Percentiles rank a stretch among this genome's conserved stretches.
phyloP scores from a whole-genome alignment of 2,888 invertebrate species.

The Leucophenga montana region DNA sequence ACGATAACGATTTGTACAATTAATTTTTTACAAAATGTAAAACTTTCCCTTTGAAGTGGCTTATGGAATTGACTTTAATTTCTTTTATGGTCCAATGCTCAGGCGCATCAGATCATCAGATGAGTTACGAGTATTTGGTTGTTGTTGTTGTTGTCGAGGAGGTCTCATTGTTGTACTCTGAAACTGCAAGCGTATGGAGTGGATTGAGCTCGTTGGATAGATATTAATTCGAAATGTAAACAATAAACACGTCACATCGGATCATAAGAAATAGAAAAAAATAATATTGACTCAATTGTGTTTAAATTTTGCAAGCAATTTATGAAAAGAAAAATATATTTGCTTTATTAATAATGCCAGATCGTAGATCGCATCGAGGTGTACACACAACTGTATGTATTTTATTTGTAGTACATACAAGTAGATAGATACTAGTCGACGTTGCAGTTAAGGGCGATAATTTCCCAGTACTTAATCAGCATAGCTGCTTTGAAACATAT shows the following conservation, averaged over 20 bases:
- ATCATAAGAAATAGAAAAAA: slow-evolving; percentile 33
- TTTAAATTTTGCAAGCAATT: slow-evolving; percentile 20
- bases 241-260: slow-evolving; percentile 51
- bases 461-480: slow-evolving; percentile 16
- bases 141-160: not conserved
- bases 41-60: slow-evolving; percentile 7
- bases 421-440: slow-evolving; percentile 14
- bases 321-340: slow-evolving; percentile 29
- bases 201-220: slow-evolving; percentile 22
- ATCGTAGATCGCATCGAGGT: too few species aligned
- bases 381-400: too few species aligned
- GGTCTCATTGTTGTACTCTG: not conserved
- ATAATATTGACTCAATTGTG: slow-evolving; percentile 57
- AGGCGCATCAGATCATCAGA: too few species aligned
- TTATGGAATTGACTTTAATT: not conserved
- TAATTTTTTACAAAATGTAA: not conserved
- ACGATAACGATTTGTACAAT: not conserved
- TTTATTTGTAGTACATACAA: not conserved
- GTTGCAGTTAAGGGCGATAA: slow-evolving; percentile 1
- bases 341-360: slow-evolving; percentile 6
- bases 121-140: not conserved
- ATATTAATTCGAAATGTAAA: slow-evolving; percentile 54
- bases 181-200: too few species aligned
- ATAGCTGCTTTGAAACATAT: not conserved
- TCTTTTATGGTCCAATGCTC: not conserved